These are phyloP conservation scores for Nylanderia fulva DNA, from an alignment of 1,140 invertebrate species.

Conservation along the genomic window DNA sequence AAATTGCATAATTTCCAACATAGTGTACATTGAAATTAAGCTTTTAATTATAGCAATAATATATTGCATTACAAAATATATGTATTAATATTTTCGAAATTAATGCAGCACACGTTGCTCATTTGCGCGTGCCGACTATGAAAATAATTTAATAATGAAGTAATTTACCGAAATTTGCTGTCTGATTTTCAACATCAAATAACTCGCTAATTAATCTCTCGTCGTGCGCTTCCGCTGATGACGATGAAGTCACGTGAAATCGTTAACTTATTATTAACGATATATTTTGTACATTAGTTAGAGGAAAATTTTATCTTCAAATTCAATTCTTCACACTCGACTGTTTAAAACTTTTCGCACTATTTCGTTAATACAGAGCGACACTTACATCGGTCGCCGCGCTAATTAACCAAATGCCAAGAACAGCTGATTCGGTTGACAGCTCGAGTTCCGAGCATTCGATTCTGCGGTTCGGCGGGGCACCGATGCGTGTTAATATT, in stretches of 20 bases:
- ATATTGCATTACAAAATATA: background rate
- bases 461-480: slow-evolving; percentile 21
- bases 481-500: slow-evolving; percentile 45
- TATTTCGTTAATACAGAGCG: background rate
- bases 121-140: background rate
- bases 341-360: background rate
- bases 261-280: background rate
- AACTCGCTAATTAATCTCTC: background rate
- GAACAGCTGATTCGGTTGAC: slow-evolving; percentile 30
- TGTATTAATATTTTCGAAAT: slow-evolving; percentile 3
- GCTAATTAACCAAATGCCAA: slow-evolving; percentile 41
- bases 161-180: background rate
- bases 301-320: background rate
- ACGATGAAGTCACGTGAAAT: background rate
- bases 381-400: background rate
- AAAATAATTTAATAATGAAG: background rate
- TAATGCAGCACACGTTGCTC: background rate
- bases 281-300: background rate
- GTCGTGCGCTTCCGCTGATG: too few species aligned
- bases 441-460: slow-evolving; percentile 15
- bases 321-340: background rate
- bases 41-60: background rate
- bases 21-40: background rate
- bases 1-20: background rate
- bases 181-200: background rate